phyloP scores from a whole-genome alignment of 2,888 invertebrate species.

The Ernsta delagoae region DNA sequence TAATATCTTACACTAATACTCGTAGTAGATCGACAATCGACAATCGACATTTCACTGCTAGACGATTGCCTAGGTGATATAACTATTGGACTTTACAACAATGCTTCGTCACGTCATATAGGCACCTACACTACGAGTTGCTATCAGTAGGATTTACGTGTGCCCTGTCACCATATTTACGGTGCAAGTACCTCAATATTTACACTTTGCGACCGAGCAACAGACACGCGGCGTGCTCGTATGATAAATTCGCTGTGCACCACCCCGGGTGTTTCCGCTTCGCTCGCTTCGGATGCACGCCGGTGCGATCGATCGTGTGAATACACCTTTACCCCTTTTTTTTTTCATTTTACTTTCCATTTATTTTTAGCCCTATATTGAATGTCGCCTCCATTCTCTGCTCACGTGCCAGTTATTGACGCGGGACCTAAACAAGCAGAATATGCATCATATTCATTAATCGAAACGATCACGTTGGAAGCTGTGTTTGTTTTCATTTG shows the following conservation, averaged over 20 bases:
- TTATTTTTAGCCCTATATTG: constrained; percentile 50
- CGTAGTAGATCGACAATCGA: no score
- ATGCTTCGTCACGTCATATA: constrained; percentile 2
- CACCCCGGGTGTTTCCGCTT: constrained; percentile 74
- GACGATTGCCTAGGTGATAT: background rate
- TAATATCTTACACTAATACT: no score
- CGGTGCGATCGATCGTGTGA: constrained; percentile 73
- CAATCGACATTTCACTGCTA: no score
- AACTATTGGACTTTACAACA: background rate
- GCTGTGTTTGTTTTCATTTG: background rate
- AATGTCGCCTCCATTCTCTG: constrained; percentile 37
- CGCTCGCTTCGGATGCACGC: constrained; percentile 73
- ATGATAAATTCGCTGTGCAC: constrained; percentile 76
- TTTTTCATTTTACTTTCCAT: constrained; percentile 55
- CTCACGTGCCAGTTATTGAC: constrained; percentile 27
- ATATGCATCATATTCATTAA: constrained; percentile 12
- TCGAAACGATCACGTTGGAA: background rate
- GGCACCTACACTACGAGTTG: background rate
- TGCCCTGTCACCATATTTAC: constrained; percentile 18
- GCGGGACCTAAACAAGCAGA: constrained; percentile 24
- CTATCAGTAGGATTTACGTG: constrained; percentile 22
- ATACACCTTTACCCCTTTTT: constrained; percentile 65
- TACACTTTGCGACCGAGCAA: constrained; percentile 55
- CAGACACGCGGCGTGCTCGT: constrained; percentile 54
- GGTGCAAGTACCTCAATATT: constrained; percentile 45